Percentiles rank a stretch among this genome's conserved stretches.
These are phyloP conservation scores for Porites lobata DNA, from an alignment of 92 coral and sea anemone species.

Conservation along the genomic window DNA sequence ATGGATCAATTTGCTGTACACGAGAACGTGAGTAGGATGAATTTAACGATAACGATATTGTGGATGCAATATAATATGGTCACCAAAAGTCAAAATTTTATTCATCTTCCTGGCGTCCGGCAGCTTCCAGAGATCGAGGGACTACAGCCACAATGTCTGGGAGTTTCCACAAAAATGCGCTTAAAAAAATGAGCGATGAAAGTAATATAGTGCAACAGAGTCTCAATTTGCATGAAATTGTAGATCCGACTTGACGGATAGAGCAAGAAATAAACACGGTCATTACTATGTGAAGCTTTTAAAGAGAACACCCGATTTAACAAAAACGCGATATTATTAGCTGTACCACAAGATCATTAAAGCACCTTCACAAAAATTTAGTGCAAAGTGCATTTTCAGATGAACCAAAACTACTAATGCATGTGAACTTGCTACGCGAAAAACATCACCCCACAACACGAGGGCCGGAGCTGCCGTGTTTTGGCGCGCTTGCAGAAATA, in stretches of 20 bases:
- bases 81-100: not conserved
- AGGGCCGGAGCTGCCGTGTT: not conserved
- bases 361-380: not conserved
- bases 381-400: constrained; percentile 7
- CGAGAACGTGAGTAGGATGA: not conserved
- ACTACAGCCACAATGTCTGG: constrained; percentile 17
- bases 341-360: not conserved
- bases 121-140: not conserved
- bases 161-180: constrained; percentile 2
- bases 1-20: not conserved
- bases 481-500: not conserved
- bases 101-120: constrained; percentile 7
- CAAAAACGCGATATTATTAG: not conserved
- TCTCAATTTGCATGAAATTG: constrained; percentile 23
- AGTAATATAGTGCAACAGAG: not conserved
- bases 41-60: not conserved
- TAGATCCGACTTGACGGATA: constrained; percentile 10
- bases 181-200: constrained; percentile 14
- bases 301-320: constrained; percentile 10
- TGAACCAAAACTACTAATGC: not conserved
- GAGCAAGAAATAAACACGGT: not conserved
- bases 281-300: not conserved
- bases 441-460: not conserved
- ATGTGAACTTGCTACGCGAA: not conserved
- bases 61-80: not conserved